Conservation (phyloP, 2,113 vertebrate species). For the Cichladusa arquata region DNA sequence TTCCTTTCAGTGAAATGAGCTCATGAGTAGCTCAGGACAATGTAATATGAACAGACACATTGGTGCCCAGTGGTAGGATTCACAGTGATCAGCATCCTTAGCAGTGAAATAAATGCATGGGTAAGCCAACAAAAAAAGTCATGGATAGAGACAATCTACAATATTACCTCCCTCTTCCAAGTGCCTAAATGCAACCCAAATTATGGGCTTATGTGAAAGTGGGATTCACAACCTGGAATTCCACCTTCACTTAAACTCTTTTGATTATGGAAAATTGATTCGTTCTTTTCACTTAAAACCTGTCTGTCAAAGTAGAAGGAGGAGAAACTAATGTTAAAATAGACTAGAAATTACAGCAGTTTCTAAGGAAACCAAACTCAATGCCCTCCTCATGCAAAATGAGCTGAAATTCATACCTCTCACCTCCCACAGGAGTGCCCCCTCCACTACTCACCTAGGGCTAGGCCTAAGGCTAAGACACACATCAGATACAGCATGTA, state of each 20-base stretch:
- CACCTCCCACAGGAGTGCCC: not conserved
- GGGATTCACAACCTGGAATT: not conserved
- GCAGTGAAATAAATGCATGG: not conserved
- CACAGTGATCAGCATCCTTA: not conserved
- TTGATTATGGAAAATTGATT: constrained; percentile 29
- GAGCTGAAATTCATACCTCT: not conserved
- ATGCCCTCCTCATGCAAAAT: not conserved
- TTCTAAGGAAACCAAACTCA: constrained; percentile 52
- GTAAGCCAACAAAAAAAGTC: not conserved
- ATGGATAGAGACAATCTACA: not conserved
- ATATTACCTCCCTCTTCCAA: not conserved
- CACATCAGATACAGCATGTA: not conserved
- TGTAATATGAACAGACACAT: not conserved
- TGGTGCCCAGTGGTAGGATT: not conserved
- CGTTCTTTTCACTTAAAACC: constrained; percentile 2
- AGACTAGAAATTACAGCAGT: not conserved
- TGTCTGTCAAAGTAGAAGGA: constrained; percentile 21
- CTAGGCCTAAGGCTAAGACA: not conserved
- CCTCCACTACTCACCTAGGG: not conserved
- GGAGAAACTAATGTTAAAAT: not conserved
- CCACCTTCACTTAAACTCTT: not conserved
- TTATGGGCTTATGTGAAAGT: not conserved
- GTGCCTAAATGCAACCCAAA: not conserved
- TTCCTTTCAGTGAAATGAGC: not conserved
- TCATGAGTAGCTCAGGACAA: not conserved